A percentile compares a stretch with the other conserved stretches of the same genome.
Conservation (phyloP, 2,113 vertebrate species). For the Istiophorus platypterus region DNA sequence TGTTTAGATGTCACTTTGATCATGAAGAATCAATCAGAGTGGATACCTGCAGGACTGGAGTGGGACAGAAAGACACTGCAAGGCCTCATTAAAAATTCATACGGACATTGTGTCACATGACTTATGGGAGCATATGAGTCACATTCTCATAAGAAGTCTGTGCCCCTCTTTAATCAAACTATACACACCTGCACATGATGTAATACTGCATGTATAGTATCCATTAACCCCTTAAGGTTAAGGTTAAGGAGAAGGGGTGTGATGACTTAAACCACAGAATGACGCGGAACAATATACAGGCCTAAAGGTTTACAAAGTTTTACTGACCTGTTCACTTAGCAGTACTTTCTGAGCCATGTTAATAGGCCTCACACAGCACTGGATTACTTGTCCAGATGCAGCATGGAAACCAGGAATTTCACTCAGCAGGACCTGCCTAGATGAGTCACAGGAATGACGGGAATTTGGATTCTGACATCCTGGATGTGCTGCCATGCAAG, state of each 20-base stretch:
- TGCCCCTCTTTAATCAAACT: not conserved
- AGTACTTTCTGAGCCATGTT: not conserved
- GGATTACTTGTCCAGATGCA: constrained; percentile 58
- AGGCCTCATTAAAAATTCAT: constrained; percentile 68
- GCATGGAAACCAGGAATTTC: constrained; percentile 71
- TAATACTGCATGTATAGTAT: not conserved
- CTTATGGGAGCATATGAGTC: constrained; percentile 75
- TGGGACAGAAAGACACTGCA: constrained; percentile 22
- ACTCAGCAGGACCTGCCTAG: constrained; percentile 42
- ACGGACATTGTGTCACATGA: constrained; percentile 56
- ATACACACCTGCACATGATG: not conserved
- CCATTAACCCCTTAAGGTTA: constrained; percentile 1
- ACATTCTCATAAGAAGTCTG: constrained; percentile 44
- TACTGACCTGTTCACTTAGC: not conserved
- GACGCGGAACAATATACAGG: not conserved
- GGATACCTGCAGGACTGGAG: constrained; percentile 12
- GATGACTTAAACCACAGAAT: constrained; percentile 8
- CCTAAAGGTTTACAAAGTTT: not conserved
- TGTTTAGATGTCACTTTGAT: not conserved
- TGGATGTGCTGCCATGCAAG: constrained; percentile 17
- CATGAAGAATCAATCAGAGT: constrained; percentile 9
- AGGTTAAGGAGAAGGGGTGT: accelerated
- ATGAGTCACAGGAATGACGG: constrained; percentile 77
- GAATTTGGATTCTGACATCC: constrained; percentile 59
- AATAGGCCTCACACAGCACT: constrained; percentile 11